A percentile compares a stretch with the other conserved stretches of the same genome.
phyloP scores from a whole-genome alignment of 2,113 vertebrate species.

The Brachyistius frenatus region DNA sequence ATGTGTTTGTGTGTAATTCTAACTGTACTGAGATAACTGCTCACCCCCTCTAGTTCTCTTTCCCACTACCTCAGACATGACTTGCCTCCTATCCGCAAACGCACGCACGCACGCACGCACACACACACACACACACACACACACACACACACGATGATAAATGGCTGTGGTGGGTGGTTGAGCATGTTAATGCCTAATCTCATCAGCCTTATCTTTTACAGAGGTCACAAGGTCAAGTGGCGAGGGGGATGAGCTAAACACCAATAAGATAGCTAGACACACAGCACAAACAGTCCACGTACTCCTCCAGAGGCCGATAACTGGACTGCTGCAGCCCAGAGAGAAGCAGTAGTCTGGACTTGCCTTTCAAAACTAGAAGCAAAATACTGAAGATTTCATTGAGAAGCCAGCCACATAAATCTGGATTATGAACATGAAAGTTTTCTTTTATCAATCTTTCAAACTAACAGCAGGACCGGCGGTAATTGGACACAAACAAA shows the following conservation, averaged over 20 bases:
- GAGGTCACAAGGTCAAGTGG: slow-evolving; percentile 81
- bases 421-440: slow-evolving; percentile 53
- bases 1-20: slow-evolving; percentile 22
- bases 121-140: too few species aligned
- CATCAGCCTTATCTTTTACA: slow-evolving; percentile 83
- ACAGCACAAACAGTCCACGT: slow-evolving; percentile 26
- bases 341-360: not conserved
- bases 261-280: slow-evolving; percentile 72
- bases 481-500: slow-evolving; percentile 58
- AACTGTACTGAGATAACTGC: slow-evolving; percentile 16
- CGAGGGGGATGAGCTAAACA: slow-evolving; percentile 78
- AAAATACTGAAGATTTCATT: slow-evolving; percentile 14
- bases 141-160: slow-evolving; percentile 73
- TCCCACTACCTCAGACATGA: slow-evolving; percentile 7
- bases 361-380: slow-evolving; percentile 14
- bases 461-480: slow-evolving; percentile 23
- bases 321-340: slow-evolving; percentile 17
- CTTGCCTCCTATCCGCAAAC: slow-evolving; percentile 42
- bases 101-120: slow-evolving; percentile 25
- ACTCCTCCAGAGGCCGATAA: slow-evolving; percentile 31
- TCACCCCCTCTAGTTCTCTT: slow-evolving; percentile 27
- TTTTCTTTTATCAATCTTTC: slow-evolving; percentile 32
- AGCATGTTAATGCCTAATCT: slow-evolving; percentile 86
- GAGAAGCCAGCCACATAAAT: slow-evolving; percentile 29
- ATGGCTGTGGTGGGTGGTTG: slow-evolving; percentile 78